phyloP scores from a whole-genome alignment of 1,140 invertebrate species.

The Meloidogyne chitwoodi region DNA sequence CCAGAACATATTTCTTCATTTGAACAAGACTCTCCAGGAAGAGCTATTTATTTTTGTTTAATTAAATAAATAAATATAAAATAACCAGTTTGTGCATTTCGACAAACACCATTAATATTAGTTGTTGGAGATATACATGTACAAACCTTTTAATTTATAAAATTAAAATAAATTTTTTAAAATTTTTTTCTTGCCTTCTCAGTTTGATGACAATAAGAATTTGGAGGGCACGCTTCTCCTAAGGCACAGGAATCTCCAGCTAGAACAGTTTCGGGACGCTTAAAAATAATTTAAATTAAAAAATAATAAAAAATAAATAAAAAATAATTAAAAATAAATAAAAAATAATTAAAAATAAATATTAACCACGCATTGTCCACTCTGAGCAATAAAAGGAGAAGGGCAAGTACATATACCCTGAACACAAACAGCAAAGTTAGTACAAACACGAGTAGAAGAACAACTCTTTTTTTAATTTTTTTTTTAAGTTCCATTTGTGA shows the following conservation, averaged over 20 bases:
- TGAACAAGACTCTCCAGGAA: slow-evolving; percentile 33
- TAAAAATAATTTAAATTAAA: slow-evolving; percentile 20
- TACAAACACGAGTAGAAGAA: slow-evolving; percentile 37
- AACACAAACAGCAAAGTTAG: slow-evolving; percentile 40
- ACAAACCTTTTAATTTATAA: slow-evolving; percentile 21
- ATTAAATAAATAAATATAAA: slow-evolving; percentile 7
- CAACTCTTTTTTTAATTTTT: slow-evolving; percentile 19
- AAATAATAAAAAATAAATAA: too few species aligned
- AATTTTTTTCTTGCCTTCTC: slow-evolving; percentile 1
- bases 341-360: too few species aligned
- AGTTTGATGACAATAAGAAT: slow-evolving; percentile 33
- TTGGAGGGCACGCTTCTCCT: slow-evolving; percentile 41
- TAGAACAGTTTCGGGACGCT: slow-evolving; percentile 13
- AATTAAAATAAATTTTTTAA: not conserved
- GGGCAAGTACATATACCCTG: slow-evolving; percentile 42
- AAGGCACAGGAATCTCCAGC: slow-evolving; percentile 13
- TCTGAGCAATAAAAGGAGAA: slow-evolving; percentile 42
- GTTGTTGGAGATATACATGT: slow-evolving; percentile 38
- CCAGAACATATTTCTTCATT: slow-evolving; percentile 35
- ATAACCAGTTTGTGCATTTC: slow-evolving; percentile 32
- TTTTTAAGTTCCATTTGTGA: not conserved
- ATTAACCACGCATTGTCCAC: slow-evolving; percentile 28
- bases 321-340: too few species aligned
- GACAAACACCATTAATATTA: slow-evolving; percentile 42
- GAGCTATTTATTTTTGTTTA: slow-evolving; percentile 5